Conservation (phyloP, 2,888 invertebrate genomes). For the Perizoma flavofasciatum region DNA sequence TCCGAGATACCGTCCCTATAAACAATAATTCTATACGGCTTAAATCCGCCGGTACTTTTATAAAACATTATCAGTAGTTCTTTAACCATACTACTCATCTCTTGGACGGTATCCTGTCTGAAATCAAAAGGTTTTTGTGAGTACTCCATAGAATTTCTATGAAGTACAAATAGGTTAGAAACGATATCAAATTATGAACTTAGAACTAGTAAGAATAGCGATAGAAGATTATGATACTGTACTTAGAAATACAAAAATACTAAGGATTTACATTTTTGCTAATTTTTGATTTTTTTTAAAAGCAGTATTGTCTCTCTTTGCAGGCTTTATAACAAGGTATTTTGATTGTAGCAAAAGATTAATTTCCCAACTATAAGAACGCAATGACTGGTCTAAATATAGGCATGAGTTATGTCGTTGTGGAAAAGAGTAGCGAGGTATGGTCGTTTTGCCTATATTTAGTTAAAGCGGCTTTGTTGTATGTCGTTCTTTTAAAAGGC, state of each 20-base stretch:
- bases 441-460: too few species aligned
- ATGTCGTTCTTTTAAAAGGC: too few species aligned
- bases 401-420: too few species aligned
- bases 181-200: conserved; percentile 19
- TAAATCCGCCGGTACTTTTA: conserved; percentile 99
- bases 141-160: conserved; percentile 30
- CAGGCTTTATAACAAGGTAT: neutral
- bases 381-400: too few species aligned
- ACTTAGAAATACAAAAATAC: too few species aligned
- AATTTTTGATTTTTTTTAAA: too few species aligned
- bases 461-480: too few species aligned
- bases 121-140: conserved; percentile 37
- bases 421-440: too few species aligned
- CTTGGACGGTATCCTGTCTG: conserved; percentile 99
- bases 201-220: conserved; percentile 12
- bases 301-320: too few species aligned
- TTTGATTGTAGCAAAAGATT: conserved; percentile 1
- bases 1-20: conserved; percentile 99
- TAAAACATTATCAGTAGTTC: conserved; percentile 99
- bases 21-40: conserved; percentile 99
- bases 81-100: conserved; percentile 99
- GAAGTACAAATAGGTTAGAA: conserved; percentile 28
- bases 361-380: too few species aligned
- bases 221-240: neutral
- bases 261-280: too few species aligned